Percentiles rank a stretch among this genome's conserved stretches.
phyloP scores from a whole-genome alignment of 2,797 vertebrate species.

The Numenius phaeopus region DNA sequence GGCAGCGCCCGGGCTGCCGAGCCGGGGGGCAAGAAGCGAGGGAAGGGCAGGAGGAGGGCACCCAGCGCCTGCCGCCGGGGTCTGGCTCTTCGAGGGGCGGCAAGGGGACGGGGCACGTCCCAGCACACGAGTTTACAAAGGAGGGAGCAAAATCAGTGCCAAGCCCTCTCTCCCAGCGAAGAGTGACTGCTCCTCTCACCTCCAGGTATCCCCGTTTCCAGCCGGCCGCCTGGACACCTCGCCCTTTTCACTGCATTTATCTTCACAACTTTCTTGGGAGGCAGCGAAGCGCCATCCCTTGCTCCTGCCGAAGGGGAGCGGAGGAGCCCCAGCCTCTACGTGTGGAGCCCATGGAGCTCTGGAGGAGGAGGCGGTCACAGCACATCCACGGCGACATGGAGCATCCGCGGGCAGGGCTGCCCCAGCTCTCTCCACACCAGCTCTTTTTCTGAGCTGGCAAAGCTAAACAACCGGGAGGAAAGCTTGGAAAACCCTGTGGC shows the following conservation, averaged over 20 bases:
- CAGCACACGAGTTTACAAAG: background rate
- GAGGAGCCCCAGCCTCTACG: background rate
- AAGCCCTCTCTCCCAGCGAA: background rate
- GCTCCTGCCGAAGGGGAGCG: accelerated
- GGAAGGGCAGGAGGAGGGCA: conserved; percentile 27
- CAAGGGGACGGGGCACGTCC: background rate
- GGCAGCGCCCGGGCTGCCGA: conserved; percentile 11
- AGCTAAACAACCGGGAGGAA: background rate
- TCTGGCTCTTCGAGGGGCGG: background rate
- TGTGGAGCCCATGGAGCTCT: background rate
- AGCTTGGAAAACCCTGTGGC: accelerated
- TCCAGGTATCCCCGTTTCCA: background rate
- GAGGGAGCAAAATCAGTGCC: background rate
- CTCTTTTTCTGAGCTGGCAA: background rate
- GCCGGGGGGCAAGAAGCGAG: conserved; percentile 32
- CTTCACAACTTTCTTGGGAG: background rate
- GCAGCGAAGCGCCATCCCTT: background rate
- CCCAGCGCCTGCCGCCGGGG: background rate
- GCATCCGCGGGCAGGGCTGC: background rate
- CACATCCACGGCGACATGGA: background rate
- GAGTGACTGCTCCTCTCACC: background rate
- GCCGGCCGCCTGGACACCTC: background rate
- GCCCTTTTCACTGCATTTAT: background rate
- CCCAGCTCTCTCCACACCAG: background rate
- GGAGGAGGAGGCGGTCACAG: background rate